Evolutionary conservation across 2,797 vertebrate genomes (phyloP).

Genomic region (Setipinna tenuifilis): DNA sequence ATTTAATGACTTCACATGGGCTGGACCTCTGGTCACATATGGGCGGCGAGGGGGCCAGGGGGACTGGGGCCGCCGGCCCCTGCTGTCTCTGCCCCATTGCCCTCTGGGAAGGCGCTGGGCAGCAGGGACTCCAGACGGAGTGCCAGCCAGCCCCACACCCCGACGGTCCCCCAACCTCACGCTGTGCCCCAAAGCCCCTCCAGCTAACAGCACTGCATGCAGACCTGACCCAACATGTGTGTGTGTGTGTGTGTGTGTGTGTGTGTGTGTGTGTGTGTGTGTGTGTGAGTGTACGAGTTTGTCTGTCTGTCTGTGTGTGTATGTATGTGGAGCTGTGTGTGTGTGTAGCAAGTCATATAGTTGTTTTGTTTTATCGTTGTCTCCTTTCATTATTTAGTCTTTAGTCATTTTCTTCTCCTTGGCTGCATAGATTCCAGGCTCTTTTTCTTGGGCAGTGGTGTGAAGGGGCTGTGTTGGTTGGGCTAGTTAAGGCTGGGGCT

Average conservation of each 20-base stretch:
- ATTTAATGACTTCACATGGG: too few relatives aligned
- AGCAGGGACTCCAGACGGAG: background rate
- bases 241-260: slow-evolving; percentile 13
- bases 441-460: slow-evolving; percentile 10
- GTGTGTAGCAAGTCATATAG: background rate
- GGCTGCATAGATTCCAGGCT: background rate
- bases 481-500: slow-evolving; percentile 24
- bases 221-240: background rate
- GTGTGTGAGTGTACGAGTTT: background rate
- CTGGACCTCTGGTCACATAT: background rate
- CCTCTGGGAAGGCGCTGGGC: background rate
- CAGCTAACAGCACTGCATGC: background rate
- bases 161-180: background rate
- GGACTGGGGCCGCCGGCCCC: background rate
- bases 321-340: background rate
- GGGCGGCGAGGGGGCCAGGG: background rate
- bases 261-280: slow-evolving; percentile 2
- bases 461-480: background rate
- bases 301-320: background rate
- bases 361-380: background rate
- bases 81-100: background rate
- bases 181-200: background rate
- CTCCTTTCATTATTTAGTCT: background rate
- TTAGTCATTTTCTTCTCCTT: background rate
- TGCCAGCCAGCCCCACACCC: background rate